Base-by-base conservation (phyloP, 2,888 invertebrate species). In the Cataglyphis rosenhaueri region DNA sequence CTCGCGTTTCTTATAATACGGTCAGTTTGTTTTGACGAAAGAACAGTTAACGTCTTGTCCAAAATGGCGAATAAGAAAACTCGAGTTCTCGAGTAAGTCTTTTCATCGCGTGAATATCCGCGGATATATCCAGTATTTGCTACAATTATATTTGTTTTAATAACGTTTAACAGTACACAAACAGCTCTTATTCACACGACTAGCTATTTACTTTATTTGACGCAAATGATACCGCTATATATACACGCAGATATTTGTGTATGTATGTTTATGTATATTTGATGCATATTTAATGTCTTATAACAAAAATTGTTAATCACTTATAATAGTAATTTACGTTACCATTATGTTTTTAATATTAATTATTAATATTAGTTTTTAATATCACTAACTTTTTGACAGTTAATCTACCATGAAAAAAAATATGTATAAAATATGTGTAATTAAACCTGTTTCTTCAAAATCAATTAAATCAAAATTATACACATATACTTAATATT, bases 41-140 rank as follows among this genome's bases (percentile, higher is more conserved):
- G 87, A 91, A 91, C 90, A 87, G 91, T 91, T 91, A 90, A 84
- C 86, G 83, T 89, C 38, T 75, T 86, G 85, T 78, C 71, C 84
- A 83, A 89, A 90, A 91, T 91, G 84, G 86, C 71, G 87, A 89
- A 89, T 90, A 91, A 91, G 91, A 91, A 91, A 76, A 73, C 68
- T 62, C 66, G 32, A 76, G 76, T 82, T 88, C 82, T 74, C 65
- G 76, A 78, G 78, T 78, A 68, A 38, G 70, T 55, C 41, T 29
- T 78, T 62, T 25, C n/a, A 62, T 83, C 66, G 68, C 73, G 76
- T n/a, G 59, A 61, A 38, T 65, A 84, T 35, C 65, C 10, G 29
- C 62, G 48, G 41, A 70, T 81, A 68, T 81, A 82, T 84, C 82
- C 86, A 75, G 64, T 83, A 85, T 85, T 74, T 44, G 52, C 62